Evolutionary conservation across 1,140 invertebrate species (phyloP), one percentile per base, ranked within the genome.

Genomic region (Mya arenaria): DNA sequence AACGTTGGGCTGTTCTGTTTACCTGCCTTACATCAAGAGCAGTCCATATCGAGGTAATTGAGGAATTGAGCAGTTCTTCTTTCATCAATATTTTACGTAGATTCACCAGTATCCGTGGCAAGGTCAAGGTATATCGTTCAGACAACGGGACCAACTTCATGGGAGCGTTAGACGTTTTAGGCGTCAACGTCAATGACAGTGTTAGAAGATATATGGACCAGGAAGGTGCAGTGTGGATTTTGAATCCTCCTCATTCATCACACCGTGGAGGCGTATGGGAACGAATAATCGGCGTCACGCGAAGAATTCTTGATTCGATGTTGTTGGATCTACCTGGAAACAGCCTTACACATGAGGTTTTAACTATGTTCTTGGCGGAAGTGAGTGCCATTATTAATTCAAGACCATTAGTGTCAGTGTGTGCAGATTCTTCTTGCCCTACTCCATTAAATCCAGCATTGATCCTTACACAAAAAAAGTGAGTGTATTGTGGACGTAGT

Each of bases 61-160:
- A n/a, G n/a, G n/a, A n/a, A n/a, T 15, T 48, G 44, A 48, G 13
- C 44, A 48, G 44, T n/a, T 15, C 13, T 48, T 48, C 44, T 15
- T 48, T 48, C n/a, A n/a, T 48, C 13, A 48, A 48, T 48, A n/a
- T n/a, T n/a, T n/a, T 48, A n/a, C 13, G 44, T 15, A 48, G 44
- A 48, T 48, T 48, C n/a, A 48, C 44, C n/a, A 48, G 44, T n/a
- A 48, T 48, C n/a, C 44, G 44, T 13, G 44, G 44, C 13, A 48
- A 48, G 44, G 44, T 48, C 13, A 48, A 48, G n/a, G n/a, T n/a
- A 13, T 48, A 48, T n/a, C 13, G 44, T 13, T 28, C 36, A 37
- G 85, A 88, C 25, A 25, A 63, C 19, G 84, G 84, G n/a, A 87
- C 83, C 10, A 87, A 86, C 65, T 87, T 88, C 75, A 60, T 84